A percentile compares a stretch with the other conserved stretches of the same genome.
Evolutionary conservation across 2,797 vertebrate genomes (phyloP).

Genomic region (Pterois miles): DNA sequence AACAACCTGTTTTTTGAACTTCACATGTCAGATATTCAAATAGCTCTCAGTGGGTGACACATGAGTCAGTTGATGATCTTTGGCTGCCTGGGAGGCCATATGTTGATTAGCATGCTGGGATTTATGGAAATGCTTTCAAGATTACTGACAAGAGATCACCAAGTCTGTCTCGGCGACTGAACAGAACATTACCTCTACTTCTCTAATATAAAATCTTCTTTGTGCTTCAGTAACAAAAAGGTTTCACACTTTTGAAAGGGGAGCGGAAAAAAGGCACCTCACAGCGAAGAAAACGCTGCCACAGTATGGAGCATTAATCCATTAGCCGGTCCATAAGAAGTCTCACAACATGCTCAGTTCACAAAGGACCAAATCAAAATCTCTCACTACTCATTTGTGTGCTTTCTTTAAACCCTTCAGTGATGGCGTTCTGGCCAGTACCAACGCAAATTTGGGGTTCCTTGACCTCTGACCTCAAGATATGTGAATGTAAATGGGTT

Average conservation of each 20-base stretch:
- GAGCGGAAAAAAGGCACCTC: neutral
- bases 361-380: neutral
- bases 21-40: constrained; percentile 37
- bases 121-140: constrained; percentile 27
- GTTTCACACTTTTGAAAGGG: neutral
- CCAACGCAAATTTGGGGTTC: too few relatives aligned
- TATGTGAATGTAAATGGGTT: too few relatives aligned
- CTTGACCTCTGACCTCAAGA: too few relatives aligned
- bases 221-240: neutral
- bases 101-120: constrained; percentile 41
- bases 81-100: constrained; percentile 35
- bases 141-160: neutral
- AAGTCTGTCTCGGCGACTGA: neutral
- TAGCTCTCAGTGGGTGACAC: constrained; percentile 38
- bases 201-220: neutral
- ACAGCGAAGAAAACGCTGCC: neutral
- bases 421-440: neutral
- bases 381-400: neutral
- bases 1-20: constrained; percentile 18
- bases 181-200: neutral
- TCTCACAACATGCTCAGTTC: neutral
- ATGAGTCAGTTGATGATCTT: constrained; percentile 50
- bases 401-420: neutral
- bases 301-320: constrained; percentile 6
- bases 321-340: neutral